A percentile compares a stretch with the other conserved stretches of the same genome.
phyloP scores from a whole-genome alignment of 2,888 invertebrate genomes.

The Rapana venosa region DNA sequence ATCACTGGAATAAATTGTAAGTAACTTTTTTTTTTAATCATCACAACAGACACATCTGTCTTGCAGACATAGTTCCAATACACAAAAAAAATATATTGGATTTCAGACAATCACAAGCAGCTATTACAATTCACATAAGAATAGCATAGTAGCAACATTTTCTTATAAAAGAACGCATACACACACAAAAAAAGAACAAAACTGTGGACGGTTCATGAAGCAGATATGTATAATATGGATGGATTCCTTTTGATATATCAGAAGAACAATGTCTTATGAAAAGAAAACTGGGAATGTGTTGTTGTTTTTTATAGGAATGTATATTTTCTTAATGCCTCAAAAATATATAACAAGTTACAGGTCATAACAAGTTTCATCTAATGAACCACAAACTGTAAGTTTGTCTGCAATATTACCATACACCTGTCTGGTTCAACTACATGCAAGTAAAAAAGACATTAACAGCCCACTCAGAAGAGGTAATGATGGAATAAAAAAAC shows the following conservation, averaged over 20 bases:
- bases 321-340: background rate
- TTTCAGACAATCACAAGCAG: background rate
- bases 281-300: background rate
- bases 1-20: background rate
- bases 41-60: background rate
- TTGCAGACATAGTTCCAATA: background rate
- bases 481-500: too few species aligned
- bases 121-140: background rate
- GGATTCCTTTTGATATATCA: background rate
- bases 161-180: background rate
- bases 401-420: too few species aligned
- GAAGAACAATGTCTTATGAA: background rate
- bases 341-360: background rate
- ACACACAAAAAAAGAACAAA: background rate
- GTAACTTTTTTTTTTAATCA: background rate
- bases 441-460: background rate
- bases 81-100: background rate
- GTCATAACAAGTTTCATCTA: background rate
- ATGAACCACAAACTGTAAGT: background rate
- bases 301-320: background rate
- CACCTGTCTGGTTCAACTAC: too few species aligned
- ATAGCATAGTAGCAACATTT: background rate
- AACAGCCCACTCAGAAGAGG: too few species aligned
- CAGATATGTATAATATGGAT: background rate
- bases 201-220: background rate